Base-by-base conservation (phyloP, 1,140 invertebrate genomes). In the Chlorops oryzae region DNA sequence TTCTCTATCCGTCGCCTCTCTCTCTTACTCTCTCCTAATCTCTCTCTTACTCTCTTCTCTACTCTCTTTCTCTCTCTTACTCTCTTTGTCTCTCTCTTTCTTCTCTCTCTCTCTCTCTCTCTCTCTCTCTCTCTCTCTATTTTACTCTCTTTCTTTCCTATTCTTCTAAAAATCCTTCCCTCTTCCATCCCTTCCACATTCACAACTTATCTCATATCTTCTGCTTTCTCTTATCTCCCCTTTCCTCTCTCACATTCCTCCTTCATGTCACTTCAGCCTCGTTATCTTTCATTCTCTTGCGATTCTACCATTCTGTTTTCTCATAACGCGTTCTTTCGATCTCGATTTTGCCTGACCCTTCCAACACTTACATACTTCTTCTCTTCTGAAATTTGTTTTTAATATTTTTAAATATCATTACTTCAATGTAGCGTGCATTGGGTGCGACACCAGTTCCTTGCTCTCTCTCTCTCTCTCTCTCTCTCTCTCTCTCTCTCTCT, bases 351-450 rank as follows among this genome's bases (percentile, higher is more conserved):
- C 28, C 9, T 32, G n/a, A 9, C 9, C 28, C 9, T 51, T 49
- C 58, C 58, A 52, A 54, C 55, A 59, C 64, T 63, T 63, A 59
- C 61, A 63, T 63, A 63, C 57, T 56, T 63, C 63, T 63, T 62
- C n/a, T n/a, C n/a, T n/a, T n/a, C n/a, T n/a, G n/a, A n/a, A n/a
- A n/a, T n/a, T n/a, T n/a, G n/a, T n/a, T n/a, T n/a, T n/a, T n/a
- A n/a, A n/a, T n/a, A n/a, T n/a, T n/a, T n/a, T n/a, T n/a, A n/a
- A n/a, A n/a, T n/a, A n/a, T n/a, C n/a, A n/a, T n/a, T n/a, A n/a
- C n/a, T n/a, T n/a, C n/a, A n/a, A n/a, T n/a, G n/a, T n/a, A n/a
- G n/a, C n/a, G n/a, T n/a, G 61, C 54, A 58, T 57, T 41, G 50
- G 57, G 52, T 13, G 38, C 51, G 51, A 51, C 42, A 46, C 38